Evolutionary conservation across 1,140 invertebrate genomes (phyloP).

Genomic region (Vanessa atalanta): DNA sequence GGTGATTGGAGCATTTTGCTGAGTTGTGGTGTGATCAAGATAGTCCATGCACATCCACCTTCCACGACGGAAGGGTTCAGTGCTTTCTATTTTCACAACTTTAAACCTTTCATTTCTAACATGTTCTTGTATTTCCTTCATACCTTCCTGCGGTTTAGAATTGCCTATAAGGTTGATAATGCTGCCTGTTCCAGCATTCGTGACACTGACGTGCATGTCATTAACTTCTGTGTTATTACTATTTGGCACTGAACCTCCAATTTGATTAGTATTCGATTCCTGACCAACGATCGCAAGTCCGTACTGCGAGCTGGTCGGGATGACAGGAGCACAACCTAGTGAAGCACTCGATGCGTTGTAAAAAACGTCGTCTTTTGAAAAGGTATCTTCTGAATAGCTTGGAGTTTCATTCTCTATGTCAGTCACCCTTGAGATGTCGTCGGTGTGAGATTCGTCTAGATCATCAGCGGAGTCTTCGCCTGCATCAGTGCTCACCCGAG

Average conservation of each 20-base stretch:
- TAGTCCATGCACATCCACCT: constrained; percentile 98
- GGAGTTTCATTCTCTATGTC: constrained; percentile 92
- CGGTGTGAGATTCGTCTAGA: constrained; percentile 95
- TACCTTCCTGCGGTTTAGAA: constrained; percentile 83
- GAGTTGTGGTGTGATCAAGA: constrained; percentile 90
- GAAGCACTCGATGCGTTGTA: constrained; percentile 88
- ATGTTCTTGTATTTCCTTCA: constrained; percentile 87
- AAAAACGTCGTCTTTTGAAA: constrained; percentile 90
- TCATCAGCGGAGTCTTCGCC: constrained; percentile 96
- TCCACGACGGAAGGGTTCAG: constrained; percentile 95
- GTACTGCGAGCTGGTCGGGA: constrained; percentile 91
- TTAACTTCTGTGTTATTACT: constrained; percentile 77
- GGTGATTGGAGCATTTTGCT: constrained; percentile 76
- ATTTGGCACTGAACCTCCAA: constrained; percentile 78
- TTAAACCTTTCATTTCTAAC: constrained; percentile 93
- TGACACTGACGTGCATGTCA: constrained; percentile 84
- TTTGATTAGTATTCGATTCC: constrained; percentile 71
- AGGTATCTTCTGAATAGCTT: constrained; percentile 91
- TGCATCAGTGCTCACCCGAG: constrained; percentile 89
- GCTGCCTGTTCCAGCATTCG: constrained; percentile 83
- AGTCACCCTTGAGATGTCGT: constrained; percentile 91
- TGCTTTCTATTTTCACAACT: constrained; percentile 97
- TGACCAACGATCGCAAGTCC: constrained; percentile 89
- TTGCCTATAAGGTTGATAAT: constrained; percentile 85
- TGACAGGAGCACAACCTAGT: constrained; percentile 88